Percentiles rank a stretch among this genome's conserved stretches.
Evolutionary conservation across 2,888 invertebrate species (phyloP).

Genomic region (Dynastes grantii): DNA sequence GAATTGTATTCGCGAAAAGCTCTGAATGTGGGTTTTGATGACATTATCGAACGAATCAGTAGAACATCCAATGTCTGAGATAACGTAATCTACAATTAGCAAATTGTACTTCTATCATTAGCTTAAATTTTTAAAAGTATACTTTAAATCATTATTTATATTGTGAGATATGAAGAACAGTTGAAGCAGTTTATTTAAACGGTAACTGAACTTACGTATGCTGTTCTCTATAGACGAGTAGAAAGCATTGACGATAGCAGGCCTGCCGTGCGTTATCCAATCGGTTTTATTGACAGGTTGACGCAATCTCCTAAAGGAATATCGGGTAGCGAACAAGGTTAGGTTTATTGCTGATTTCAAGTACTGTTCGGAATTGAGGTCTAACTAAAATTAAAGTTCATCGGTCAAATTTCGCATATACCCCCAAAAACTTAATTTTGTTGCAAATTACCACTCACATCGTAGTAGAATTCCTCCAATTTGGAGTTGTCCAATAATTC

Average conservation of each 20-base stretch:
- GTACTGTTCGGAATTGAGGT: constrained; percentile 80
- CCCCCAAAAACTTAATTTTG: not conserved
- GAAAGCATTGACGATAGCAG: constrained; percentile 90
- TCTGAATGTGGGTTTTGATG: too few species aligned
- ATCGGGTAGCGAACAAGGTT: constrained; percentile 86
- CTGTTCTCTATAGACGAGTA: constrained; percentile 90
- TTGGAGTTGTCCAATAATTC: constrained; percentile 88
- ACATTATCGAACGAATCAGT: too few species aligned
- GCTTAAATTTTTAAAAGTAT: too few species aligned
- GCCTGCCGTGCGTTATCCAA: constrained; percentile 88
- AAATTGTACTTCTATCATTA: too few species aligned
- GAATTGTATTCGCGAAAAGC: too few species aligned
- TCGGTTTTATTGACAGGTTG: constrained; percentile 88
- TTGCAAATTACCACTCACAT: constrained; percentile 71
- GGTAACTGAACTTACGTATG: constrained; percentile 80
- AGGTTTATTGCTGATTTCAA: constrained; percentile 84
- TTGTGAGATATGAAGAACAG: too few species aligned
- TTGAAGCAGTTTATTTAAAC: not conserved
- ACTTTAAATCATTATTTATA: too few species aligned
- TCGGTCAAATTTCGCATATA: not conserved
- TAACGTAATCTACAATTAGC: too few species aligned
- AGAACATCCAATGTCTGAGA: too few species aligned
- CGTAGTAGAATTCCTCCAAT: constrained; percentile 84
- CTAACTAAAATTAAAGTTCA: constrained; percentile 72
- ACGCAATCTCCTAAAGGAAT: constrained; percentile 83